These are phyloP conservation scores for Mobula hypostoma DNA, from an alignment of 2,113 vertebrate species.

Conservation along the genomic window DNA sequence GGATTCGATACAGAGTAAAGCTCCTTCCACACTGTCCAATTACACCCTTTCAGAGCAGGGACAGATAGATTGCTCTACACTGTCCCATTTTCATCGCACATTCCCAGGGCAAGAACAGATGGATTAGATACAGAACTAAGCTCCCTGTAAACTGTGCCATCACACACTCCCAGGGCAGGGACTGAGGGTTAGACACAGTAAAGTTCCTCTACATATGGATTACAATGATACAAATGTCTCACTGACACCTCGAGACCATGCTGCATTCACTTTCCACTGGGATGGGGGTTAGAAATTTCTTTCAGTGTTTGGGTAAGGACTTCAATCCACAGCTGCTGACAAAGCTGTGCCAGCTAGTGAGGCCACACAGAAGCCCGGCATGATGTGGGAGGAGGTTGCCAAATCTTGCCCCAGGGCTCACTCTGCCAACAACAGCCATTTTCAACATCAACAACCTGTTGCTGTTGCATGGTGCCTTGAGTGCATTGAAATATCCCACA, in stretches of 20 bases:
- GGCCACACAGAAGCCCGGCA: not conserved
- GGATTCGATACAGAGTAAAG: not conserved
- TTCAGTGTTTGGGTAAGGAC: not conserved
- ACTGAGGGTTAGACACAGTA: no score
- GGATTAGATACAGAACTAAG: no score
- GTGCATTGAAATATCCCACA: no score
- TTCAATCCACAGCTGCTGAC: not conserved
- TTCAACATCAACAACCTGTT: not conserved
- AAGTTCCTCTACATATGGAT: no score
- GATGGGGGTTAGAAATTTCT: not conserved
- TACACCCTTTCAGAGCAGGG: no score
- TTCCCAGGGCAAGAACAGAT: no score
- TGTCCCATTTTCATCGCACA: not conserved
- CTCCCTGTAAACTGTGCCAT: no score
- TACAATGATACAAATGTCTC: not conserved
- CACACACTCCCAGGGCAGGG: no score
- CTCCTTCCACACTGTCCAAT: not conserved
- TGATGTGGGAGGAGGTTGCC: not conserved
- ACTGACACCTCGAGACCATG: not conserved
- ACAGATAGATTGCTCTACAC: not conserved
- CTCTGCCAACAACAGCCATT: not conserved
- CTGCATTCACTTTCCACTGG: not conserved
- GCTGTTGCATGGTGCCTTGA: no score
- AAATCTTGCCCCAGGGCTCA: no score
- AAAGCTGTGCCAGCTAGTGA: not conserved